Conservation (phyloP, 2,888 invertebrate species). For the Phengaris arion region DNA sequence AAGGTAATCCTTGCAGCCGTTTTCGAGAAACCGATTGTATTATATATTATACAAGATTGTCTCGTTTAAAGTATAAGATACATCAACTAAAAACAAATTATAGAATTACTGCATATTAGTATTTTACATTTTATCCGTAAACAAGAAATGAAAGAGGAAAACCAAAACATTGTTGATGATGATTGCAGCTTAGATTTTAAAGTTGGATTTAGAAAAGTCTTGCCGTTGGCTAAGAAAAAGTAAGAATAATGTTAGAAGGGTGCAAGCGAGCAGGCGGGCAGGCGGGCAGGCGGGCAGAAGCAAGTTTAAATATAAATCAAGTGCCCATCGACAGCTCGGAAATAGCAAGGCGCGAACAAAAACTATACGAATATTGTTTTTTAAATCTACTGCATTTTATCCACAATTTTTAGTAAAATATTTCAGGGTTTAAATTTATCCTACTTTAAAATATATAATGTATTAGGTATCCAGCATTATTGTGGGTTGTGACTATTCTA, state of each 20-base stretch:
- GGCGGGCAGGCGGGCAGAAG: conserved; percentile 26
- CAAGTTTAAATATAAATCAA: conserved; percentile 38
- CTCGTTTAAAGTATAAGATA: no score
- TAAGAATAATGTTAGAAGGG: conserved; percentile 27
- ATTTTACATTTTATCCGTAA: neutral
- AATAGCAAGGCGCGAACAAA: conserved; percentile 32
- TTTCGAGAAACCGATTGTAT: no score
- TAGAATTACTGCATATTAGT: no score
- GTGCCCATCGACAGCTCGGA: conserved; percentile 37
- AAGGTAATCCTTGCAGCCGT: no score
- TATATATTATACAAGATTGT: no score
- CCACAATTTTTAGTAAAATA: conserved; percentile 25
- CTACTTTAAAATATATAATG: no score
- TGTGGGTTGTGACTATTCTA: no score
- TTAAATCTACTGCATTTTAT: conserved; percentile 3
- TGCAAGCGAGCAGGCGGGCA: conserved; percentile 17
- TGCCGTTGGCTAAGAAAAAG: conserved; percentile 22
- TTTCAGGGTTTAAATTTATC: neutral
- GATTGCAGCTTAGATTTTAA: conserved; percentile 13
- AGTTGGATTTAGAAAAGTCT: conserved; percentile 27
- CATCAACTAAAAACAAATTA: no score
- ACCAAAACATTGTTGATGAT: conserved; percentile 3
- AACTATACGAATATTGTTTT: conserved; percentile 13
- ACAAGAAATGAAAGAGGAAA: neutral
- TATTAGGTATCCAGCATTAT: no score